Evolutionary conservation across 1,140 invertebrate genomes (phyloP), one percentile per base, ranked within the genome.

Genomic region (Patella vulgata): DNA sequence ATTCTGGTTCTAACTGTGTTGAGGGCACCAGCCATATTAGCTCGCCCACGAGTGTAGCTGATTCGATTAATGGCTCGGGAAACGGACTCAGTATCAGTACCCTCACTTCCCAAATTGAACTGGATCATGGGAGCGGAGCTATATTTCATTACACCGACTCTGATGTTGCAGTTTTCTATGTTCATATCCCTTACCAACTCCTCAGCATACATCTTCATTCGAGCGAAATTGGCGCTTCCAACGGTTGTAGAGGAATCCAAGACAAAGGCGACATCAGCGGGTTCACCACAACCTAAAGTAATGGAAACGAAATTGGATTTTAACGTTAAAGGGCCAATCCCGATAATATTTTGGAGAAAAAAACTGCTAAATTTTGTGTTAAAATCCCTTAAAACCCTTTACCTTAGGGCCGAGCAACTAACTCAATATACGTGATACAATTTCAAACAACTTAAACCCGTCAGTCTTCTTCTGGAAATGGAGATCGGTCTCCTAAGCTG

Each of bases 231-330:
- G 21, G 46, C 44, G 12, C 56, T 27, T 5, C 77, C 75, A 53
- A 83, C 73, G 19, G 71, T 75, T 9, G 66, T 66, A 9, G 81
- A 83, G 1, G 80, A 81, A 51, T 82, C 81, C 42, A 83, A 50
- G 12, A 82, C 70, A 50, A 83, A 73, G 5, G 77, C 81, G 30
- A 83, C 76, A 63, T 83, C 81, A 14, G 79, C 74, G 8, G 71
- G 62, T n/a, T 72, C 65, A 1, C 71, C 71, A 59, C 80, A 82
- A 4, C 51, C 78, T 81, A 60, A 0, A 60, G 64, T 47, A 50
- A 40, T 30, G 40, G 31, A 28, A 31, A n/a, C n/a, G n/a, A n/a
- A n/a, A 12, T n/a, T 30, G 39, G n/a, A n/a, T 25, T 42, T 53
- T 27, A 17, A n/a, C n/a, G n/a, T n/a, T n/a, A n/a, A n/a, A n/a